These are phyloP conservation scores for Nemopilema nomurai DNA, from an alignment of 30 jellyfish, hydroid and myxozoan species.

Conservation along the genomic window DNA sequence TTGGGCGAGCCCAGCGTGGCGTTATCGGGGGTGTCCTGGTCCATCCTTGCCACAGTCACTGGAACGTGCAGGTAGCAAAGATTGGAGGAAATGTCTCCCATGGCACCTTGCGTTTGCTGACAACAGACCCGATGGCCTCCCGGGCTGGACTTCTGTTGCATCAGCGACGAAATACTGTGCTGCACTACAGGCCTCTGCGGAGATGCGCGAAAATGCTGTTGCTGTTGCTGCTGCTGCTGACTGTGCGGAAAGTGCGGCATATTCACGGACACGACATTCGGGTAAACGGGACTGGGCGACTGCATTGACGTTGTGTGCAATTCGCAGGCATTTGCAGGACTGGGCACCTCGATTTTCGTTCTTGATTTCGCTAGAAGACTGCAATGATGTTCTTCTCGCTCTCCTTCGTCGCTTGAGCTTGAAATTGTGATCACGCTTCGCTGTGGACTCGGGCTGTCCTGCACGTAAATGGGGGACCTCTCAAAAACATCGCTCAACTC, in stretches of 20 bases:
- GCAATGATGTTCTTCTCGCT: constrained; percentile 50
- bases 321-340: constrained; percentile 32
- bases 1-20: constrained; percentile 39
- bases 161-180: constrained; percentile 65
- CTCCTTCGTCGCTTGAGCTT: constrained; percentile 93
- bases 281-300: constrained; percentile 63
- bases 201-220: constrained; percentile 37
- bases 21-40: constrained; percentile 51
- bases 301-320: constrained; percentile 18
- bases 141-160: constrained; percentile 64
- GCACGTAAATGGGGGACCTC: constrained; percentile 80
- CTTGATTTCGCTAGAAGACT: constrained; percentile 32
- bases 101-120: constrained; percentile 61
- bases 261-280: constrained; percentile 19
- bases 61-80: constrained; percentile 74
- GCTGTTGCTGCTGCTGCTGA: constrained; percentile 14
- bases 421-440: constrained; percentile 86
- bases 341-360: constrained; percentile 57
- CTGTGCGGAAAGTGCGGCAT: constrained; percentile 35
- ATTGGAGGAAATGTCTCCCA: constrained; percentile 57
- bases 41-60: constrained; percentile 69
- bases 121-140: constrained; percentile 67
- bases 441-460: constrained; percentile 90
- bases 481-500: constrained; percentile 9
- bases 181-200: constrained; percentile 65